Conservation (phyloP, 2,113 vertebrate genomes). For the Edolisoma coerulescens region DNA sequence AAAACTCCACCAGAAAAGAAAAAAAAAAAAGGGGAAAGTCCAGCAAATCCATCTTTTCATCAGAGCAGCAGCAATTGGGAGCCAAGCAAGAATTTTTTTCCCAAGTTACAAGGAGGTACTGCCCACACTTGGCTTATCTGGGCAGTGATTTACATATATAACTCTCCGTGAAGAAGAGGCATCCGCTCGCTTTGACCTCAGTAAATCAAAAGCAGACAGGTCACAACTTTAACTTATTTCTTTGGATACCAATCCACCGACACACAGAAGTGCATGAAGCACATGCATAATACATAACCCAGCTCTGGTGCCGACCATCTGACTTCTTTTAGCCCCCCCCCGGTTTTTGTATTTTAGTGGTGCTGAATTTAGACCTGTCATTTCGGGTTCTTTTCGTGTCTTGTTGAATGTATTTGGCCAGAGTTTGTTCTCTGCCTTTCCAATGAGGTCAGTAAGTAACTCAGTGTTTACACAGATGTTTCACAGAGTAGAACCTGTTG, state of each 20-base stretch:
- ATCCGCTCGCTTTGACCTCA: slow-evolving; percentile 44
- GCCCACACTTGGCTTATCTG: slow-evolving; percentile 31
- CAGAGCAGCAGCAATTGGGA: neutral
- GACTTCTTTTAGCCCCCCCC: slow-evolving; percentile 44
- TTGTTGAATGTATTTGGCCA: neutral
- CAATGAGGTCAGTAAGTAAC: slow-evolving; percentile 36
- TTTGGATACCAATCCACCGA: slow-evolving; percentile 12
- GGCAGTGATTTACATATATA: slow-evolving; percentile 43
- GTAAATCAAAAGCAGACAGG: slow-evolving; percentile 60
- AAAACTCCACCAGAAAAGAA: neutral
- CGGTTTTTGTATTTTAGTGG: neutral
- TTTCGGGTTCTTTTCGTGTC: neutral
- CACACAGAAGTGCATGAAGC: neutral
- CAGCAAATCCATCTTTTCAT: neutral
- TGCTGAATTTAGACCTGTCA: slow-evolving; percentile 20
- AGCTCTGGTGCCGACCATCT: slow-evolving; percentile 12
- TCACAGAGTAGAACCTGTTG: neutral
- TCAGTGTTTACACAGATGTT: slow-evolving; percentile 47
- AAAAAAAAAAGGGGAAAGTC: neutral
- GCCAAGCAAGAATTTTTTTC: neutral
- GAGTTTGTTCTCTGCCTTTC: slow-evolving; percentile 26
- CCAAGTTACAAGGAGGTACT: neutral
- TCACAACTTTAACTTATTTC: slow-evolving; percentile 46
- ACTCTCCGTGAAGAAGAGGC: slow-evolving; percentile 48
- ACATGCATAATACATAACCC: slow-evolving; percentile 37